phyloP scores from a whole-genome alignment of 64 coral and sea anemone species.

The Porites australiensis region DNA sequence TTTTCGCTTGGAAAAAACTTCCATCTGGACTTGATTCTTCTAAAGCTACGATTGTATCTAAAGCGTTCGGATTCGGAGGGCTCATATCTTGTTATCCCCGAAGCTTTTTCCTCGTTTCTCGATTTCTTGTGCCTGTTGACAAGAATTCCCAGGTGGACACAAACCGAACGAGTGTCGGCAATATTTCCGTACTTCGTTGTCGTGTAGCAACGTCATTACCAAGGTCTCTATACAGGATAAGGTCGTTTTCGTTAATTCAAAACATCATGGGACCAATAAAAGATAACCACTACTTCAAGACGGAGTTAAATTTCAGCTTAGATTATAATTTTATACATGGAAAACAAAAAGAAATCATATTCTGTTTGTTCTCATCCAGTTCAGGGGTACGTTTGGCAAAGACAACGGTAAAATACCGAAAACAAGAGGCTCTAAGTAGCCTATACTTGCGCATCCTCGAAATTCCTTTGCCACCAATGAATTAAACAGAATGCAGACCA shows the following conservation, averaged over 20 bases:
- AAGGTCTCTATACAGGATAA: not conserved
- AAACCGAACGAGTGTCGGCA: not conserved
- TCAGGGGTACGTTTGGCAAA: no score
- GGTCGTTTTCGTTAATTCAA: not conserved
- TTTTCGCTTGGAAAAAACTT: no score
- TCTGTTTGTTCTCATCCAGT: no score
- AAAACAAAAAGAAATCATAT: not conserved
- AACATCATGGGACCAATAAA: not conserved
- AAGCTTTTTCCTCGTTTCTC: constrained; percentile 7
- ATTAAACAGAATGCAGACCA: no score
- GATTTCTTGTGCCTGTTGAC: not conserved
- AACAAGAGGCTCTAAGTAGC: no score
- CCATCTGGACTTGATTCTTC: no score
- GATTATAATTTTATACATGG: not conserved
- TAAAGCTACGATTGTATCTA: no score
- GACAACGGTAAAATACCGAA: no score
- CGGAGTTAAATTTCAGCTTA: not conserved
- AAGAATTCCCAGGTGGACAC: not conserved
- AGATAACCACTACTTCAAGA: not conserved
- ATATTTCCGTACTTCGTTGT: not conserved
- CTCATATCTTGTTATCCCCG: not conserved
- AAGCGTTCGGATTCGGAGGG: not conserved
- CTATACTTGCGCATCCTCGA: no score
- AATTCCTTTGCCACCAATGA: no score
- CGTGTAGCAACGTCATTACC: no score